Evolutionary conservation across 2,797 vertebrate genomes (phyloP), one percentile per base, ranked within the genome.

Genomic region (Myotis pilosus): DNA sequence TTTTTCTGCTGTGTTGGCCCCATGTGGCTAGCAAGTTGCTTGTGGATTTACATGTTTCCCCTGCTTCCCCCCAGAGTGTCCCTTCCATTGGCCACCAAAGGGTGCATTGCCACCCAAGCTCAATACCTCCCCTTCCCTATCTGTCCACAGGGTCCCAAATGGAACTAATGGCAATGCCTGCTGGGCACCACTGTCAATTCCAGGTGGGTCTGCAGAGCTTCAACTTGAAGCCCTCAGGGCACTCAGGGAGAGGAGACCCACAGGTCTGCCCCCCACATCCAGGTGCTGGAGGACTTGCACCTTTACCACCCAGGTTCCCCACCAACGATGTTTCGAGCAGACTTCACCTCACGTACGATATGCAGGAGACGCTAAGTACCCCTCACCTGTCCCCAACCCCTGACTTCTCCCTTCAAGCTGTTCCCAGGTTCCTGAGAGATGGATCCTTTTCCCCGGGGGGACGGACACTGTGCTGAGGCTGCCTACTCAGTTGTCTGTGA

Each of bases 381-480:
- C n/a, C 15, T 49, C 8, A 0, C 5, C 15, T 5, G 0, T 44
- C 20, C 30, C 55, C 30, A 53, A 47, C 7, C 5, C 8, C 16
- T 6, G 33, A 44, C 7, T 5, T 49, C 5, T 22, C 28, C 20
- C 41, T 51, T 22, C 19, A 9, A 1, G 17, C 75, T 33, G 19
- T 20, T 49, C 25, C 44, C 1, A 1, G 11, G 36, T 8, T 17
- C 17, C 41, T 16, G 51, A 38, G 22, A 80, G 5, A 2, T 0
- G 4, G 6, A 57, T 17, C 8, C 7, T 16, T 10, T 6, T 13
- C 6, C 3, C 0, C 0, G 8, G 22, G 30, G 1, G 16, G 4
- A 25, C 0, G 8, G 68, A 44, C 33, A 3, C 5, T 3, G 36
- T 9, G 16, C 33, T 4, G 62, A 30, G 16, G 66, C 33, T 9